phyloP scores from a whole-genome alignment of 2,797 vertebrate species.

The Numenius phaeopus region DNA sequence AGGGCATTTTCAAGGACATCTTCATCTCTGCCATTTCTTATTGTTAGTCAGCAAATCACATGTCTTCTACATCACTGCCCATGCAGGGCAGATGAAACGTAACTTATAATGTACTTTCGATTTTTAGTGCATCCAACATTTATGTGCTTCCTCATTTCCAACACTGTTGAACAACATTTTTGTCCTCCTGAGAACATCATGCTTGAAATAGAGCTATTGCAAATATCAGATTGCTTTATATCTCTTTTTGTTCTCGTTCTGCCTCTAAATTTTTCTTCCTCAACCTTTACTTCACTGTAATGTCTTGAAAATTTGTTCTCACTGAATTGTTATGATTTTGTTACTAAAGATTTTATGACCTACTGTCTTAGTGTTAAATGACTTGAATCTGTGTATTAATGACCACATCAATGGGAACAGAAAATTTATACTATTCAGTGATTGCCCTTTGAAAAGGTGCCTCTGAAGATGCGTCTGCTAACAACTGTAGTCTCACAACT shows the following conservation, averaged over 20 bases:
- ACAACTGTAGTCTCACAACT: neutral
- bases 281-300: neutral
- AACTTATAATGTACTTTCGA: neutral
- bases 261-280: neutral
- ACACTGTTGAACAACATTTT: neutral
- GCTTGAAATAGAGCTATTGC: neutral
- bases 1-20: slow-evolving; percentile 47
- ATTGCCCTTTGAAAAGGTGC: neutral
- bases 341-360: neutral
- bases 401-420: neutral
- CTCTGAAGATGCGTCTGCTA: neutral
- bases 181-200: neutral
- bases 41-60: neutral
- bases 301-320: neutral
- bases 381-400: neutral
- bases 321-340: neutral
- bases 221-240: neutral
- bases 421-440: neutral
- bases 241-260: neutral
- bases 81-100: slow-evolving; percentile 8
- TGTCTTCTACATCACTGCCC: slow-evolving; percentile 1
- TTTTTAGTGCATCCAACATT: slow-evolving; percentile 18
- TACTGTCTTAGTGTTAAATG: neutral
- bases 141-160: neutral
- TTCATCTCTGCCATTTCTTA: slow-evolving; percentile 31